phyloP scores from a whole-genome alignment of 2,113 vertebrate species.

The Meriones unguiculatus region DNA sequence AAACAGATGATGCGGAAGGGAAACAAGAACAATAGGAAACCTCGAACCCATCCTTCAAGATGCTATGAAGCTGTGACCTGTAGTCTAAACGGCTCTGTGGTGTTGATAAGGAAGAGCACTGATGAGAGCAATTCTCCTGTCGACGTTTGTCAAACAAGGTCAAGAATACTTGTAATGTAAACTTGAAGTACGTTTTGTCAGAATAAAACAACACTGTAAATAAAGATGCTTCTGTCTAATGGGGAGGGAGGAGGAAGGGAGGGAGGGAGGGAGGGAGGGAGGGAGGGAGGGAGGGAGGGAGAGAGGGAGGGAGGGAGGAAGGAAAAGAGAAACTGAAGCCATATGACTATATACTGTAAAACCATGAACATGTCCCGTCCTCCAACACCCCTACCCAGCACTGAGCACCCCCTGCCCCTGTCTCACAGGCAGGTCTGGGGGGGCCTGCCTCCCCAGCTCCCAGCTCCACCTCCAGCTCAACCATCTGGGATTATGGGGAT shows the following conservation, averaged over 20 bases:
- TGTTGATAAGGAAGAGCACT: not conserved
- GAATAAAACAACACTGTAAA: constrained; percentile 78
- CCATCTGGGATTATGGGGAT: not conserved
- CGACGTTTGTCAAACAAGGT: constrained; percentile 60
- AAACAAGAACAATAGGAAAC: constrained; percentile 74
- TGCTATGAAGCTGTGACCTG: constrained; percentile 2
- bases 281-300: not conserved
- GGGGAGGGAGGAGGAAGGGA: fast-evolving
- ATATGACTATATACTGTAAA: not conserved
- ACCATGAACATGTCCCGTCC: not conserved
- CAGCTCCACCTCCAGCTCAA: not conserved
- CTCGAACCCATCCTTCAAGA: constrained; percentile 43
- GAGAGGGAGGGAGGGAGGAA: not conserved
- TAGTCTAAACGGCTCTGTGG: not conserved
- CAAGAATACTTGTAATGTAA: constrained; percentile 66
- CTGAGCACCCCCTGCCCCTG: not conserved
- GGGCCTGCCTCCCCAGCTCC: not conserved
- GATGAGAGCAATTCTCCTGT: constrained; percentile 41
- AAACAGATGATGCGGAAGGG: constrained; percentile 70
- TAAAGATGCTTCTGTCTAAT: constrained; percentile 47
- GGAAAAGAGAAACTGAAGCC: not conserved
- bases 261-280: fast-evolving
- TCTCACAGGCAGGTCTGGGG: too few relatives aligned
- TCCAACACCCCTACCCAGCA: not conserved
- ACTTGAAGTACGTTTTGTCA: constrained; percentile 72